phyloP scores from a whole-genome alignment of 2,888 invertebrate genomes.

The Falcaria lacertinaria region DNA sequence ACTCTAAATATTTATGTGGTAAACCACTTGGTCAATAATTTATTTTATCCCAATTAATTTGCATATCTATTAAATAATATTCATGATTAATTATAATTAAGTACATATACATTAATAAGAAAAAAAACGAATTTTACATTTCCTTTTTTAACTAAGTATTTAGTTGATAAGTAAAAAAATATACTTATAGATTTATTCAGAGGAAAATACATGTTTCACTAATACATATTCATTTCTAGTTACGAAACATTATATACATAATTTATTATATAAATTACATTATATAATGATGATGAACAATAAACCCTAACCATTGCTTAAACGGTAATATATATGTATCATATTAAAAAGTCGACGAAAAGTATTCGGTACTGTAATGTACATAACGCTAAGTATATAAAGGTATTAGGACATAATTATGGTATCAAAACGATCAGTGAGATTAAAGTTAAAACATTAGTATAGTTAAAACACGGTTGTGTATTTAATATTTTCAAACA shows the following conservation, averaged over 20 bases:
- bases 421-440: slow-evolving; percentile 73
- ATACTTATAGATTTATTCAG: slow-evolving; percentile 7
- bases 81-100: no score
- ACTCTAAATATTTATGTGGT: no score
- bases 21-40: no score
- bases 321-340: slow-evolving; percentile 29
- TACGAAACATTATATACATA: no score
- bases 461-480: slow-evolving; percentile 46
- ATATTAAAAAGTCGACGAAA: slow-evolving; percentile 29
- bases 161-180: slow-evolving; percentile 14
- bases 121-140: slow-evolving; percentile 56
- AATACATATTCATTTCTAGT: slow-evolving; percentile 9
- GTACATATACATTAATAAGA: no score
- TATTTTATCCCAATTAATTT: no score
- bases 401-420: slow-evolving; percentile 66
- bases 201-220: slow-evolving; percentile 17
- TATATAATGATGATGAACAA: slow-evolving; percentile 19
- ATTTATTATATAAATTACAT: slow-evolving; percentile 6
- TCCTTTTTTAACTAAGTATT: slow-evolving; percentile 37
- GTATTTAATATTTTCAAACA: slow-evolving; percentile 53
- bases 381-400: slow-evolving; percentile 68
- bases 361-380: slow-evolving; percentile 53
- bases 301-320: slow-evolving; percentile 36
- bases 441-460: slow-evolving; percentile 72
- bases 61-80: no score